Conservation (phyloP, 2,113 vertebrate species). For the Cavia porcellus region DNA sequence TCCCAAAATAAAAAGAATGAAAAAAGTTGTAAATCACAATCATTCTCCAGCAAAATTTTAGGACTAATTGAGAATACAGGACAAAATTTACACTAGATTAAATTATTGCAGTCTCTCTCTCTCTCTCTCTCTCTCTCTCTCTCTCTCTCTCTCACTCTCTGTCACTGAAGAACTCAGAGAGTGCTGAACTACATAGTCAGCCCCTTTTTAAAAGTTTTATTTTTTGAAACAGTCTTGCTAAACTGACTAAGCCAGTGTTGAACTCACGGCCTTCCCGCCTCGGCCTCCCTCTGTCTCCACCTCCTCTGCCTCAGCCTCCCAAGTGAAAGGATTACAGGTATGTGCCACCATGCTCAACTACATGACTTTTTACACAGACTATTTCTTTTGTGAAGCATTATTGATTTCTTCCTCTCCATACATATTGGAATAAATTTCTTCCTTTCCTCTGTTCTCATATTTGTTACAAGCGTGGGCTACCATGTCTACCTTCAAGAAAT, state of each 20-base stretch:
- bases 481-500: not conserved
- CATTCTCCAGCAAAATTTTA: not conserved
- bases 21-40: slow-evolving; percentile 10
- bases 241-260: not conserved
- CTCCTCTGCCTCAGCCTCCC: not conserved
- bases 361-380: slow-evolving; percentile 28
- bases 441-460: not conserved
- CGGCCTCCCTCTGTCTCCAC: not conserved
- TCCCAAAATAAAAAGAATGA: slow-evolving; percentile 8
- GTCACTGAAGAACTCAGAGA: not conserved
- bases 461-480: not conserved
- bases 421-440: slow-evolving; percentile 38
- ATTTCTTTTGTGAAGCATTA: slow-evolving; percentile 28
- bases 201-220: not conserved
- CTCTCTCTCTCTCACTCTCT: not conserved
- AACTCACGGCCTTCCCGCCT: not conserved
- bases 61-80: not conserved
- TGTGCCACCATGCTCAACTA: not conserved
- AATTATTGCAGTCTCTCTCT: not conserved
- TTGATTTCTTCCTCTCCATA: slow-evolving; percentile 20
- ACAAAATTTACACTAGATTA: slow-evolving; percentile 29
- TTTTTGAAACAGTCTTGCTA: not conserved
- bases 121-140: not conserved
- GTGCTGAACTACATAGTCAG: not conserved
- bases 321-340: not conserved